Base-by-base conservation (phyloP, 2,888 invertebrate species). In the Campopleginae sp. region DNA sequence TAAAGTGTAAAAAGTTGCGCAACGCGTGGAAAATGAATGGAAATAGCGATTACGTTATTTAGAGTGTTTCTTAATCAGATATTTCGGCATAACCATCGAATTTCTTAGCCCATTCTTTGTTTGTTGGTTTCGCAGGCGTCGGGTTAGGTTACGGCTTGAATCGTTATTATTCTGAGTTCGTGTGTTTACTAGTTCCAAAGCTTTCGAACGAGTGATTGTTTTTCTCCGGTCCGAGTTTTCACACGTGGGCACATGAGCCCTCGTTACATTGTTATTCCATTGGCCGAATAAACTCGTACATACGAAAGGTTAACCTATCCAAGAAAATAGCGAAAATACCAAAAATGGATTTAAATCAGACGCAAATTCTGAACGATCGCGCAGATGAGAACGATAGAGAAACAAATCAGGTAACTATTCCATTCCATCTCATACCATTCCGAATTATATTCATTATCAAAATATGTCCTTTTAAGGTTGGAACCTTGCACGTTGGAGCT, bases 391-490 rank as follows among this genome's bases (percentile, higher is more conserved):
- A 19, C 6, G 31, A 63, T 14, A n/a, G 12, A 12, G 44, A 58
- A n/a, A 14, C 31, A 5, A 72, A 71, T 51, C 76, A 71, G 61
- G 82, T 84, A 76, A 61, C 1, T 33, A 38, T 33, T n/a, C 8
- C 3, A 65, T 12, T 17, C 7, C 12, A 58, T 19, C 33, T 19
- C 33, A 10, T 5, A 8, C n/a, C 48, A 1, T 31, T 31, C 33
- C 12, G 2, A 48, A 10, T 10, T 71, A 31, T 27, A n/a, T 27
- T 46, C 8, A 46, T 46, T 23, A 46, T 27, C 27, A 31, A 46
- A 27, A 58, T 58, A 14, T 14, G 2, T 4, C 8, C 17, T 51
- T 54, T 72, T 51, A 5, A 91, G 91, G 54, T 90, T 31, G 90
- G 88, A 19, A 61, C 46, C 10, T 65, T 91, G 10, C 51, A 7